A percentile compares a stretch with the other conserved stretches of the same genome.
phyloP scores from a whole-genome alignment of 2,113 vertebrate genomes.

The Otolemur garnettii region DNA sequence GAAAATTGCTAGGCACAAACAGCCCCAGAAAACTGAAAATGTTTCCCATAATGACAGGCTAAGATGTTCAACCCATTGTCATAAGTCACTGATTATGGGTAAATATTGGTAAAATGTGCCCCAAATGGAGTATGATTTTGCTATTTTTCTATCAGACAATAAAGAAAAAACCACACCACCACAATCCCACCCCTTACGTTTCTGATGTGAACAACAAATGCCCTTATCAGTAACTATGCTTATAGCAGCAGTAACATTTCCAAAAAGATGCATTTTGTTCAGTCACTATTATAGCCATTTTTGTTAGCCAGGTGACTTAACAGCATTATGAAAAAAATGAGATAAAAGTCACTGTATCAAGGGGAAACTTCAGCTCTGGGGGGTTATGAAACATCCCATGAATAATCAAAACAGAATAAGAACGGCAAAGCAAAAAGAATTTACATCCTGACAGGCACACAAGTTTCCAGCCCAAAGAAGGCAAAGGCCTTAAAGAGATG shows the following conservation, averaged over 20 bases:
- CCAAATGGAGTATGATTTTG: slow-evolving; percentile 68
- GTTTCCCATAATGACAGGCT: slow-evolving; percentile 71
- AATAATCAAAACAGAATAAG: slow-evolving; percentile 43
- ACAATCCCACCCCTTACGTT: slow-evolving; percentile 18
- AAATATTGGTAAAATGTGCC: slow-evolving; percentile 71
- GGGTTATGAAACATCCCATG: slow-evolving; percentile 38
- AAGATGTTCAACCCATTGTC: slow-evolving; percentile 59
- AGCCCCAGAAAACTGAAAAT: slow-evolving; percentile 56
- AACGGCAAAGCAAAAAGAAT: slow-evolving; percentile 37
- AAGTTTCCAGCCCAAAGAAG: slow-evolving; percentile 62
- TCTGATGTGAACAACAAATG: slow-evolving; percentile 56
- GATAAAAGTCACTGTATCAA: slow-evolving; percentile 56
- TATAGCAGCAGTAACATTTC: slow-evolving; percentile 1
- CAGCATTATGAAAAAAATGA: slow-evolving; percentile 60
- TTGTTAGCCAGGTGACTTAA: slow-evolving; percentile 54
- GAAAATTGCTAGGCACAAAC: slow-evolving; percentile 69
- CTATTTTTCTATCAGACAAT: slow-evolving; percentile 65
- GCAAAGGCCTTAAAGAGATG: background rate
- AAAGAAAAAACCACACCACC: background rate
- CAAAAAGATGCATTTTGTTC: slow-evolving; percentile 68
- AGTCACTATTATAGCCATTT: slow-evolving; percentile 47
- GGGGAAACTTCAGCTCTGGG: slow-evolving; percentile 18
- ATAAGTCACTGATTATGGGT: slow-evolving; percentile 69
- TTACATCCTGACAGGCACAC: background rate
- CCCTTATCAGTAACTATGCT: slow-evolving; percentile 22